A percentile compares a stretch with the other conserved stretches of the same genome.
These are phyloP conservation scores for Syngnathoides biaculeatus DNA, from an alignment of 2,113 vertebrate genomes.

Conservation along the genomic window DNA sequence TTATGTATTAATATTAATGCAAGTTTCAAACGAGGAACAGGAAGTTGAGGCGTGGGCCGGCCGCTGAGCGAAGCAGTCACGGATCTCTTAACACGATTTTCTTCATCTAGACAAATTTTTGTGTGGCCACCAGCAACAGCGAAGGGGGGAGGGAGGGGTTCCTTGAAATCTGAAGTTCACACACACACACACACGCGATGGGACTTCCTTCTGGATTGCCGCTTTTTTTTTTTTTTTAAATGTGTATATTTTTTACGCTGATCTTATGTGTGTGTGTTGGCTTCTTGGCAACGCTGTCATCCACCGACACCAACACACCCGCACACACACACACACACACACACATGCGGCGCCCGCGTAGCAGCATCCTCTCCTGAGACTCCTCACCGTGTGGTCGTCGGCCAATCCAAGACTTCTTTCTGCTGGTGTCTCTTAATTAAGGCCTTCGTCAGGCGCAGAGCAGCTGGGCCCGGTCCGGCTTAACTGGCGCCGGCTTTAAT, in stretches of 20 bases:
- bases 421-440: constrained; percentile 72
- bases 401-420: constrained; percentile 61
- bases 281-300: constrained; percentile 42
- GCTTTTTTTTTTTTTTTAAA: background rate
- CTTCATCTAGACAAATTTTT: background rate
- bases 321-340: constrained; percentile 14
- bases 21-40: constrained; percentile 50
- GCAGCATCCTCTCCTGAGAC: constrained; percentile 63
- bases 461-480: constrained; percentile 69
- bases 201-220: constrained; percentile 44
- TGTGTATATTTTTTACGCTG: constrained; percentile 40
- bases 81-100: constrained; percentile 47
- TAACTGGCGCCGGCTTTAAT: constrained; percentile 49
- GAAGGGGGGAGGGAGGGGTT: background rate
- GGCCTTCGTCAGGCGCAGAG: constrained; percentile 63
- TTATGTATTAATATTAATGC: constrained; percentile 72
- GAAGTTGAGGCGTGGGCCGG: constrained; percentile 7
- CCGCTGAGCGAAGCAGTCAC: constrained; percentile 40
- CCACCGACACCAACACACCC: constrained; percentile 41
- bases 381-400: constrained; percentile 50
- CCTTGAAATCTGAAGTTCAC: constrained; percentile 42
- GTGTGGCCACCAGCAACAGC: background rate
- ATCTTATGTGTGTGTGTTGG: constrained; percentile 34
- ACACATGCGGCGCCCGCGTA: constrained; percentile 47
- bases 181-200: constrained; percentile 28